phyloP scores from a whole-genome alignment of 2,888 invertebrate genomes.

The Chymomyza procnemis region DNA sequence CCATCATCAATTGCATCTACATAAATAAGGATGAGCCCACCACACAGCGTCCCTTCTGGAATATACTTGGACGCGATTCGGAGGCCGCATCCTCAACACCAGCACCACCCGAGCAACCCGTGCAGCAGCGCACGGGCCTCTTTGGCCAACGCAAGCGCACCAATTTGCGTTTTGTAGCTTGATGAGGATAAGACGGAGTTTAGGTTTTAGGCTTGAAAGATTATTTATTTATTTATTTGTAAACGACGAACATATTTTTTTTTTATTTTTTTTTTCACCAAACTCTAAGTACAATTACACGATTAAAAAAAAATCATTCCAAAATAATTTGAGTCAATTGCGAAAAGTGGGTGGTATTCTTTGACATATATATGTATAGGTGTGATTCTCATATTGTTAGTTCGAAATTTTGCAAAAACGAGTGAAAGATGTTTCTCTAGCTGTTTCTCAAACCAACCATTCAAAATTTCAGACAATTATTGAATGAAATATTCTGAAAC shows the following conservation, averaged over 20 bases:
- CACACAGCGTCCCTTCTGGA: conserved; percentile 73
- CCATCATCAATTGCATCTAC: conserved; percentile 69
- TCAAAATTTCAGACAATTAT: too few relatives aligned
- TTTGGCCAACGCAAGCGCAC: conserved; percentile 70
- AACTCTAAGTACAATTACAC: not conserved
- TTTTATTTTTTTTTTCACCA: conserved; percentile 9
- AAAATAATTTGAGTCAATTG: too few relatives aligned
- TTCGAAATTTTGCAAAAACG: too few relatives aligned
- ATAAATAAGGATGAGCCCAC: conserved; percentile 61
- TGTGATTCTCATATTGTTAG: too few relatives aligned
- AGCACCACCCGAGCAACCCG: conserved; percentile 28
- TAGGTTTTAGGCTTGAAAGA: not conserved
- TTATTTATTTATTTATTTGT: conserved; percentile 3
- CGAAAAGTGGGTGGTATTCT: too few relatives aligned
- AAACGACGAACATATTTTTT: conserved; percentile 23
- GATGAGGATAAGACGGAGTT: not conserved
- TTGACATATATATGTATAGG: too few relatives aligned
- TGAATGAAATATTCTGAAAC: too few relatives aligned
- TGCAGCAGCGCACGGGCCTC: conserved; percentile 40
- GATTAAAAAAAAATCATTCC: not conserved
- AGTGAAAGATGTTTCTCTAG: too few relatives aligned
- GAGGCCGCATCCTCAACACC: not conserved
- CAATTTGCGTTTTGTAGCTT: conserved; percentile 56
- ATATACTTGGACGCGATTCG: conserved; percentile 61
- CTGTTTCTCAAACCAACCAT: too few relatives aligned